phyloP scores from a whole-genome alignment of 2,797 vertebrate species.

The Sebastes hubbsi region DNA sequence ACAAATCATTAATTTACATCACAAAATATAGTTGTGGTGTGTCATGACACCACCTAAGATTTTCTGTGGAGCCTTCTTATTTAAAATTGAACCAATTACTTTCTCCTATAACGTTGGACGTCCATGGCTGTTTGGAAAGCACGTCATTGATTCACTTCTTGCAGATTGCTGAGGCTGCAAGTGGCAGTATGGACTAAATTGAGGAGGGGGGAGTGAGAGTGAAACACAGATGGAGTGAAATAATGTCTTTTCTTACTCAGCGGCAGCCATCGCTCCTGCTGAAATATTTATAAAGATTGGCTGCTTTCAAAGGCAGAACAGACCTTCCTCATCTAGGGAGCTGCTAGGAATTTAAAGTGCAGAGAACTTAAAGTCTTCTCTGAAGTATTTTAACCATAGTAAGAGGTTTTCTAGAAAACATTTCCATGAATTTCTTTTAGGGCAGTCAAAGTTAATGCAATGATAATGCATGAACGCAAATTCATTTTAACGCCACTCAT shows the following conservation, averaged over 20 bases:
- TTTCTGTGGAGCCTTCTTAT: neutral
- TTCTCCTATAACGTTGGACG: neutral
- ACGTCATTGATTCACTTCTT: conserved; percentile 42
- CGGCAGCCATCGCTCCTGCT: conserved; percentile 24
- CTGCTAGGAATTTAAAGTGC: conserved; percentile 23
- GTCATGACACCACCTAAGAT: neutral
- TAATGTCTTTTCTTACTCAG: conserved; percentile 38
- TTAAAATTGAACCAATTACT: conserved; percentile 14
- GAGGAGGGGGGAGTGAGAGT: neutral
- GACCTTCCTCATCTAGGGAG: conserved; percentile 7
- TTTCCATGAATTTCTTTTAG: neutral
- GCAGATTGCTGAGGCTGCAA: conserved; percentile 53
- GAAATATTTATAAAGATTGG: conserved; percentile 54
- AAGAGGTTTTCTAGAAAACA: conserved; percentile 19
- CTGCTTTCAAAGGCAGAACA: conserved; percentile 34
- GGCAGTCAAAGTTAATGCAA: too few relatives aligned
- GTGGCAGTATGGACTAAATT: conserved; percentile 42
- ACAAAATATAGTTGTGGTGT: neutral
- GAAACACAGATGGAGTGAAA: conserved; percentile 27
- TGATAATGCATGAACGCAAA: too few relatives aligned
- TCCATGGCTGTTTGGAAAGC: conserved; percentile 33
- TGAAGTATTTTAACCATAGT: conserved; percentile 15
- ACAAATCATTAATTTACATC: neutral
- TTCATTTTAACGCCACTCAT: too few relatives aligned
- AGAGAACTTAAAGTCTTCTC: conserved; percentile 20